phyloP scores from a whole-genome alignment of 2,888 invertebrate genomes.

The Oxytorus armatus region DNA sequence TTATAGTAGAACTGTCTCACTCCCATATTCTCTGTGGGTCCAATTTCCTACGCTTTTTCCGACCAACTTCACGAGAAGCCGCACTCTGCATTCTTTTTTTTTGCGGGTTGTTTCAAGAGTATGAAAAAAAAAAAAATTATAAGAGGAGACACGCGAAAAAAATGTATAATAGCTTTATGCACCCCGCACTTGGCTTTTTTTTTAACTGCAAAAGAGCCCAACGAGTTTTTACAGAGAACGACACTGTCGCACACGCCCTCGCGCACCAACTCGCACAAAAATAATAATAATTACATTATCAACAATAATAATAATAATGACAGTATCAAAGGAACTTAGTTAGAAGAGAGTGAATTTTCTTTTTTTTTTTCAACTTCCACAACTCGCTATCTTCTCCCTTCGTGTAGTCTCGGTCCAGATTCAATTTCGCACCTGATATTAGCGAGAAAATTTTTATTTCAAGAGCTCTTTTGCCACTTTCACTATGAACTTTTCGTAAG shows the following conservation, averaged over 20 bases:
- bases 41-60: slow-evolving; percentile 31
- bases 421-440: slow-evolving; percentile 26
- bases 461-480: slow-evolving; percentile 1
- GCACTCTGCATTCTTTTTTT: slow-evolving; percentile 23
- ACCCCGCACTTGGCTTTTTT: slow-evolving; percentile 10
- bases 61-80: slow-evolving; percentile 45
- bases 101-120: slow-evolving; percentile 21
- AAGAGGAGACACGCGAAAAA: slow-evolving; percentile 28
- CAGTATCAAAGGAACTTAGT: slow-evolving; percentile 41
- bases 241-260: neutral
- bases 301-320: slow-evolving; percentile 33
- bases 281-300: slow-evolving; percentile 39
- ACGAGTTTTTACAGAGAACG: slow-evolving; percentile 35
- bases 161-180: slow-evolving; percentile 48
- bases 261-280: neutral
- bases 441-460: slow-evolving; percentile 12
- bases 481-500: neutral
- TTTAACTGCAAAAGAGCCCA: slow-evolving; percentile 2
- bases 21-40: slow-evolving; percentile 23
- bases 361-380: slow-evolving; percentile 21
- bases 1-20: slow-evolving; percentile 2
- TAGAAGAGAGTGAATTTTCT: slow-evolving; percentile 40
- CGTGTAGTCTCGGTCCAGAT: neutral
- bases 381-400: neutral
- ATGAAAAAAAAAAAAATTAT: slow-evolving; percentile 34